These are phyloP conservation scores for Hedya salicella DNA, from an alignment of 2,888 invertebrate genomes.

Conservation along the genomic window DNA sequence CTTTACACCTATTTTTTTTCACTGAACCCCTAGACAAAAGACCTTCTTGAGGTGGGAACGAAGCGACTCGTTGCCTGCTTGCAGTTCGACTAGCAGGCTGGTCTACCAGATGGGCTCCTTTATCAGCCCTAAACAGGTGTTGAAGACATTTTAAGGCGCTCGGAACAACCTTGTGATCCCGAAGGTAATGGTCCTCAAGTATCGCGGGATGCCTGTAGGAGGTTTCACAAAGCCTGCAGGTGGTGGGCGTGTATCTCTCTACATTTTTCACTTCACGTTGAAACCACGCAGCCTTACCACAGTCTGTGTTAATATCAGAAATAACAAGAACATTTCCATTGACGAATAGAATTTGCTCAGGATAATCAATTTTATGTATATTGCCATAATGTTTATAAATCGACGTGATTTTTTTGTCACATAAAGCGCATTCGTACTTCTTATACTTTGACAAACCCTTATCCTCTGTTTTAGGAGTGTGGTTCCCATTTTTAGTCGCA, in stretches of 20 bases:
- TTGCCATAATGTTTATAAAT: conserved; percentile 26
- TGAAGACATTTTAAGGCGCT: conserved; percentile 5
- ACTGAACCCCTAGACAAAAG: background rate
- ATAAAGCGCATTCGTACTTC: conserved; percentile 4
- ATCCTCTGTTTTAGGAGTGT: conserved; percentile 2
- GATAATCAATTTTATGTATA: conserved; percentile 3
- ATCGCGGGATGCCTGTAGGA: background rate
- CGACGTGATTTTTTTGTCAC: background rate
- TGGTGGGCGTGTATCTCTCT: background rate
- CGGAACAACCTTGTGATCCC: conserved; percentile 1
- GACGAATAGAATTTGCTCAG: conserved; percentile 2
- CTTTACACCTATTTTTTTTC: background rate
- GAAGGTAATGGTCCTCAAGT: conserved; percentile 8
- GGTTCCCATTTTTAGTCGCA: background rate
- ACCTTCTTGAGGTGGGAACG: background rate
- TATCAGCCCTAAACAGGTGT: conserved; percentile 17
- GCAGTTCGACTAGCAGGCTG: background rate
- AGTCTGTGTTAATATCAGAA: background rate
- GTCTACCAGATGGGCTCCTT: conserved; percentile 7
- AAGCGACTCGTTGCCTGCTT: background rate
- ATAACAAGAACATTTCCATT: background rate
- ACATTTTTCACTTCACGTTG: conserved; percentile 1
- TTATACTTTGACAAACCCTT: background rate
- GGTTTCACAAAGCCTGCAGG: conserved; percentile 29
- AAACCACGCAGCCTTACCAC: conserved; percentile 18